Base-by-base conservation (phyloP, 1,140 invertebrate genomes). In the Drosophila suzukii region DNA sequence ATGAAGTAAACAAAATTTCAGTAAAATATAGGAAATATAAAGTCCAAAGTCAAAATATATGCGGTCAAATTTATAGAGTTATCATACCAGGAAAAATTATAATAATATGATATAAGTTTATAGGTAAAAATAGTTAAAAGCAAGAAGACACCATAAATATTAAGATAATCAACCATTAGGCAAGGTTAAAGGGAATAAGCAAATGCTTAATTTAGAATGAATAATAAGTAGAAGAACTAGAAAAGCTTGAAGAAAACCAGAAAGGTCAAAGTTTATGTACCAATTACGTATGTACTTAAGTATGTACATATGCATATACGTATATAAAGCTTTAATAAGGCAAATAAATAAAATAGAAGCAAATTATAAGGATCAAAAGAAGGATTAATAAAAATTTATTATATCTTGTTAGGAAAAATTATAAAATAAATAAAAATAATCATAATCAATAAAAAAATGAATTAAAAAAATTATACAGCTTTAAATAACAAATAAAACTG, bases 251-350 rank as follows among this genome's bases (percentile, higher is more conserved):
- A 43, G 38, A 27, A 57, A 43, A 27, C 13, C 1, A 6, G 10
- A 59, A 59, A 60, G 30, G 60, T 62, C 59, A 59, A 62, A 62
- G 59, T 62, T 41, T 58, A 59, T 27, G 41, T 15, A 8, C 27
- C 32, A 34, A 2, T 24, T 27, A 27, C 3, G 27, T 10, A 34
- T 34, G 32, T 1, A 34, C 8, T 34, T 34, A 34, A 8, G 10
- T 10, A 10, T 2, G 32, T 34, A 13, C 11, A 20, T 15, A 11
- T 15, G 32, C 30, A 56, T 15, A 20, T 15, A 11, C 12, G 32
- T 30, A 56, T 15, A 41, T 56, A 56, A 39, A 41, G 51, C 54
- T 57, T 41, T 27, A 27, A 10, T 13, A 30, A 49, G 24, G 6
- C 24, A 30, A 27, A 27, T 49, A 49, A 49, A 49, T n/a, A 27